A percentile compares a stretch with the other conserved stretches of the same genome.
phyloP scores from a whole-genome alignment of 2,797 vertebrate species.

The Hephaestus fuliginosus region DNA sequence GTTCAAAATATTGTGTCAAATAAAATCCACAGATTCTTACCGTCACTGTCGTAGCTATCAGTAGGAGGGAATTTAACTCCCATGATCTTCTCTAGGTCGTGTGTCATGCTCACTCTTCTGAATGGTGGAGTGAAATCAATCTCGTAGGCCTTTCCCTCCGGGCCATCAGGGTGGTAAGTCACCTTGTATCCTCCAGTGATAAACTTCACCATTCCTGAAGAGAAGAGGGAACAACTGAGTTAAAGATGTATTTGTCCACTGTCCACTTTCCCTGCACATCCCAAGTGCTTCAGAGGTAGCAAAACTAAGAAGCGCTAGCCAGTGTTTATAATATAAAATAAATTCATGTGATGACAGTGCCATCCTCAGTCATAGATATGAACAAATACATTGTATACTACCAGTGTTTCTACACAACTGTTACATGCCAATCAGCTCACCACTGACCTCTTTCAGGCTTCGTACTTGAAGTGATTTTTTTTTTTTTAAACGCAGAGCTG shows the following conservation, averaged over 20 bases:
- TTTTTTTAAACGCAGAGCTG: not conserved
- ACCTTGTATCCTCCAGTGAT: slow-evolving; percentile 94
- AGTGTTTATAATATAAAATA: not conserved
- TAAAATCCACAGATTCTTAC: slow-evolving; percentile 61
- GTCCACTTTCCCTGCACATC: not conserved
- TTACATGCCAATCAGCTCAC: not conserved
- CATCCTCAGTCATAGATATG: not conserved
- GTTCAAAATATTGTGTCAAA: not conserved
- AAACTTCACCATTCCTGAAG: slow-evolving; percentile 95
- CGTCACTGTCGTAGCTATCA: slow-evolving; percentile 83
- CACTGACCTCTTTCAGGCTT: not conserved
- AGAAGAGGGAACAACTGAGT: not conserved
- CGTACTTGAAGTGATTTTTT: not conserved
- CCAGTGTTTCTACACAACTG: not conserved
- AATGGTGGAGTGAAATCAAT: slow-evolving; percentile 99
- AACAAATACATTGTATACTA: not conserved
- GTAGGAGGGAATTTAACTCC: slow-evolving; percentile 92
- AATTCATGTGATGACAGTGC: not conserved
- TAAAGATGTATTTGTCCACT: not conserved
- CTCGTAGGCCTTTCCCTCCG: slow-evolving; percentile 90
- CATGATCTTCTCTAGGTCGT: slow-evolving; percentile 92
- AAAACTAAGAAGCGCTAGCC: not conserved
- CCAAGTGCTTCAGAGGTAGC: not conserved
- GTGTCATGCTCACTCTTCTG: slow-evolving; percentile 92
- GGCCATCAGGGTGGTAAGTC: slow-evolving; percentile 94